Percentiles rank a stretch among this genome's conserved stretches.
phyloP scores from a whole-genome alignment of 2,797 vertebrate species.

The Lacerta agilis region DNA sequence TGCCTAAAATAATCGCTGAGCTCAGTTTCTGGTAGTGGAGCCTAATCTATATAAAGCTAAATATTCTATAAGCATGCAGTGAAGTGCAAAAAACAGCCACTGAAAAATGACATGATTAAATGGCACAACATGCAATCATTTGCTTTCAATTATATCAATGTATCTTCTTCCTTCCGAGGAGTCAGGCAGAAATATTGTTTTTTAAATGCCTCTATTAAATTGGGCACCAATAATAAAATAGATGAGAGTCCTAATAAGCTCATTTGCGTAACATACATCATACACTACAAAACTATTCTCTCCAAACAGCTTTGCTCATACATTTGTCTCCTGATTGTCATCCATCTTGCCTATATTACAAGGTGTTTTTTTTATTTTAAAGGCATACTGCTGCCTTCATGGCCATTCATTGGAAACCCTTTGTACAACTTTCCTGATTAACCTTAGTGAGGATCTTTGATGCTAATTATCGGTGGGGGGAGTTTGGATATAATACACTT shows the following conservation, averaged over 20 bases:
- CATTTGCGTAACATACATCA: constrained; percentile 83
- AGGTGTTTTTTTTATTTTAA: constrained; percentile 71
- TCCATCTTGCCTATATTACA: constrained; percentile 80
- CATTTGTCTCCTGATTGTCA: constrained; percentile 83
- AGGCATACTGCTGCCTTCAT: constrained; percentile 76
- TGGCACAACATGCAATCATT: constrained; percentile 85
- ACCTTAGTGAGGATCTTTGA: constrained; percentile 88
- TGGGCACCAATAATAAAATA: constrained; percentile 86
- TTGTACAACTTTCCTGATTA: constrained; percentile 81
- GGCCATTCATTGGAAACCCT: constrained; percentile 75
- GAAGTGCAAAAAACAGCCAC: constrained; percentile 82
- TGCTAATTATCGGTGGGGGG: constrained; percentile 88
- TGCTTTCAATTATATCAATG: constrained; percentile 87
- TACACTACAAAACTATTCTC: constrained; percentile 77
- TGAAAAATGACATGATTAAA: constrained; percentile 89
- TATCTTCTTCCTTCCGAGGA: constrained; percentile 84
- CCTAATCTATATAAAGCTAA: constrained; percentile 82
- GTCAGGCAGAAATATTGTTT: constrained; percentile 86
- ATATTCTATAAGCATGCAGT: constrained; percentile 81
- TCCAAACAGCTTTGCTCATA: constrained; percentile 78
- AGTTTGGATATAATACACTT: constrained; percentile 91
- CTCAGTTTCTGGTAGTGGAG: constrained; percentile 68
- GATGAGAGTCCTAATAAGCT: constrained; percentile 85
- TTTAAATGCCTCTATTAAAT: constrained; percentile 87
- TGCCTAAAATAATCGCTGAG: constrained; percentile 60